These are phyloP conservation scores for Meteorus colon DNA, from an alignment of 2,888 invertebrate genomes.

Conservation along the genomic window DNA sequence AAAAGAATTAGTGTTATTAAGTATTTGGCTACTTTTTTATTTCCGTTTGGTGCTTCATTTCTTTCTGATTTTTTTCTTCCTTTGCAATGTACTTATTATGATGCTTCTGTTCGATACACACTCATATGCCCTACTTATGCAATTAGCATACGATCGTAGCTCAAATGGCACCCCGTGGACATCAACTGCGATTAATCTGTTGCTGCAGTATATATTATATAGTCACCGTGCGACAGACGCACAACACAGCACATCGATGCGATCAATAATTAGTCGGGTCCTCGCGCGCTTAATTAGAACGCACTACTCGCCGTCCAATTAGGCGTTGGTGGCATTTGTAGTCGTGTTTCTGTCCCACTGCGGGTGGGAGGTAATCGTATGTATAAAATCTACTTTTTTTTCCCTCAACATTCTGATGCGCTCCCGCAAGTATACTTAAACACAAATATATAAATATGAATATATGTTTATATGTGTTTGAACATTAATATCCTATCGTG, in stretches of 20 bases:
- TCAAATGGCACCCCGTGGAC: slow-evolving; percentile 49
- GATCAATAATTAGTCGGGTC: slow-evolving; percentile 66
- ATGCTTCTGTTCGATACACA: neutral
- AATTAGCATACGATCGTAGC: slow-evolving; percentile 43
- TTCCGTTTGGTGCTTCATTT: neutral
- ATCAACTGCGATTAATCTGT: slow-evolving; percentile 60
- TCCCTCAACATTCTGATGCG: neutral
- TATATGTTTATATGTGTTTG: neutral
- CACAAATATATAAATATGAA: neutral
- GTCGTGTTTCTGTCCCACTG: slow-evolving; percentile 1
- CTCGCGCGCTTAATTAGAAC: slow-evolving; percentile 61
- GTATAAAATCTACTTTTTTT: slow-evolving; percentile 3
- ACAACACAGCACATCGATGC: slow-evolving; percentile 56
- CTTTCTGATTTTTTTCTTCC: neutral
- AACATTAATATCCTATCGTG: neutral
- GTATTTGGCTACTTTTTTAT: neutral
- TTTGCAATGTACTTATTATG: neutral
- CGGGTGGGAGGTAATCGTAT: slow-evolving; percentile 19
- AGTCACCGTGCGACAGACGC: neutral
- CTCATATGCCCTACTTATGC: slow-evolving; percentile 22
- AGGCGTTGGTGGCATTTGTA: slow-evolving; percentile 52
- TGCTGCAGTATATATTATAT: slow-evolving; percentile 35
- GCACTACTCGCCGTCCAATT: slow-evolving; percentile 60
- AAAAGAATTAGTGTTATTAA: neutral
- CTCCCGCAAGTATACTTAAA: neutral